phyloP scores from a whole-genome alignment of 2,888 invertebrate genomes.

The Pyrrhosoma nymphula region DNA sequence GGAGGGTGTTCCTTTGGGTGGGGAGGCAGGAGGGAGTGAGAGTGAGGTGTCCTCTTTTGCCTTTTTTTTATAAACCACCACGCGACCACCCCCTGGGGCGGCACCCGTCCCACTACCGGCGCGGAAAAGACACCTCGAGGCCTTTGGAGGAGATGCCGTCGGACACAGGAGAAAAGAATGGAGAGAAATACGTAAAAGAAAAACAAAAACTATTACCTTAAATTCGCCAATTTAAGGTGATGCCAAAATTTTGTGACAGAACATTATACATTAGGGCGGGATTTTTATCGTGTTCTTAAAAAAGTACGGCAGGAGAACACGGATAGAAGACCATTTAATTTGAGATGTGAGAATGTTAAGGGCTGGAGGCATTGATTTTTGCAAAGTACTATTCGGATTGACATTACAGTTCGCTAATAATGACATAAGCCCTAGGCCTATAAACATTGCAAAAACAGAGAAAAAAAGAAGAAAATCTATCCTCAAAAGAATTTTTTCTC shows the following conservation, averaged over 20 bases:
- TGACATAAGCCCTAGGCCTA: too few relatives aligned
- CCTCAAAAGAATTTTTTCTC: too few relatives aligned
- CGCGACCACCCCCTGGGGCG: conserved; percentile 32
- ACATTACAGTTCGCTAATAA: not conserved
- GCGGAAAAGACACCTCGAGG: not conserved
- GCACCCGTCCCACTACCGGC: not conserved
- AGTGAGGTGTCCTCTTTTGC: conserved; percentile 15
- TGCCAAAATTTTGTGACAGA: not conserved
- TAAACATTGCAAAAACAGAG: too few relatives aligned
- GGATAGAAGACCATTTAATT: not conserved
- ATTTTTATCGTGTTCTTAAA: not conserved
- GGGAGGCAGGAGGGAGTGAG: not conserved
- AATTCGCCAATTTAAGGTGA: not conserved
- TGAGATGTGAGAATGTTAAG: not conserved
- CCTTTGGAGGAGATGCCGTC: not conserved
- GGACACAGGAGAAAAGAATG: not conserved
- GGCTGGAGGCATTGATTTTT: not conserved
- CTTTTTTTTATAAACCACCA: conserved; percentile 12
- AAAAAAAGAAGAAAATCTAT: too few relatives aligned
- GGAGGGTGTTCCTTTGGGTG: not conserved
- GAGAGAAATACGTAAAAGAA: not conserved
- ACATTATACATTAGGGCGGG: not conserved
- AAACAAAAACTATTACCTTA: not conserved
- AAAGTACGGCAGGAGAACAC: not conserved
- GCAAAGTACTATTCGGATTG: not conserved